phyloP scores from a whole-genome alignment of 2,797 vertebrate genomes.

The Pseudochirops cupreus region DNA sequence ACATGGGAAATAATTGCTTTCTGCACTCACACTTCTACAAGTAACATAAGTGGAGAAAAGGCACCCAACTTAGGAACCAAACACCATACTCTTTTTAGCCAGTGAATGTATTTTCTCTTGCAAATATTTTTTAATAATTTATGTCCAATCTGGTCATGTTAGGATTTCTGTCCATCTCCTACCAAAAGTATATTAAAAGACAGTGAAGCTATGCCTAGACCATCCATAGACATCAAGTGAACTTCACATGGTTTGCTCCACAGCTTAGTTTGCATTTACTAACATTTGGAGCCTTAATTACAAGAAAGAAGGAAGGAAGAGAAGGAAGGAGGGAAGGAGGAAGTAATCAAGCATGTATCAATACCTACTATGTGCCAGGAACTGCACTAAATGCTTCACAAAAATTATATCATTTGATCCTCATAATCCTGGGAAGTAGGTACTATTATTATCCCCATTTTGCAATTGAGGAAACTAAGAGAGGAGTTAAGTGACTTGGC shows the following conservation, averaged over 20 bases:
- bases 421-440: background rate
- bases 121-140: constrained; percentile 16
- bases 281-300: background rate
- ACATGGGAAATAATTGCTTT: constrained; percentile 16
- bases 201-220: background rate
- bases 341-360: background rate
- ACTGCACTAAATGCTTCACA: background rate
- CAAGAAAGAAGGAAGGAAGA: background rate
- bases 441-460: background rate
- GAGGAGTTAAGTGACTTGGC: background rate
- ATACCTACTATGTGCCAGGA: background rate
- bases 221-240: background rate
- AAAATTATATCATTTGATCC: background rate
- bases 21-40: background rate
- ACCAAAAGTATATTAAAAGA: background rate
- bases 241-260: background rate
- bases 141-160: background rate
- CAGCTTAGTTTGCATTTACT: background rate
- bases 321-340: background rate
- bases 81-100: background rate
- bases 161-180: background rate
- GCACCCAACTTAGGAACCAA: background rate
- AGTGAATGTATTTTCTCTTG: constrained; percentile 7
- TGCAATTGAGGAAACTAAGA: background rate
- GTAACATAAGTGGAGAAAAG: background rate